Percentiles rank a stretch among this genome's conserved stretches.
Evolutionary conservation across 2,113 vertebrate species (phyloP).

Genomic region (Ciconia maguari): DNA sequence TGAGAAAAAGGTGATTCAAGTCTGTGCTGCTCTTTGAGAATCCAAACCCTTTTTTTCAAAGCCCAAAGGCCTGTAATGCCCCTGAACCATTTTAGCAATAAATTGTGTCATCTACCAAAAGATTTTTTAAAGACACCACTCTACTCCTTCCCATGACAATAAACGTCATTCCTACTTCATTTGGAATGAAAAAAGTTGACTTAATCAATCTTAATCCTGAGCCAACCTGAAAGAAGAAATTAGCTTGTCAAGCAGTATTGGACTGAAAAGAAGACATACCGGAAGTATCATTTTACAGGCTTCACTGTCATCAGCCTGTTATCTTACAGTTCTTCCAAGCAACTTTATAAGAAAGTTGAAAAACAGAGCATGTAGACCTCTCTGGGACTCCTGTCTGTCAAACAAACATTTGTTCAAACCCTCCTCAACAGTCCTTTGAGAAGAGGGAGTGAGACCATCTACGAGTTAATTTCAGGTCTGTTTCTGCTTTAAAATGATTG

Average conservation of each 20-base stretch:
- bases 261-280: background rate
- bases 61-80: background rate
- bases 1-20: background rate
- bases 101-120: background rate
- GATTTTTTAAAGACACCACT: background rate
- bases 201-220: conserved; percentile 7
- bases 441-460: background rate
- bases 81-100: background rate
- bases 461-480: background rate
- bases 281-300: background rate
- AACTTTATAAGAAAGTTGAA: background rate
- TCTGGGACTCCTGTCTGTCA: background rate
- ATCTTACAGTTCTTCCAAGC: background rate
- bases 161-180: background rate
- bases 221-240: background rate
- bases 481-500: background rate
- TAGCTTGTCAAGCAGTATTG: background rate
- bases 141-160: background rate
- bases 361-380: background rate
- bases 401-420: background rate
- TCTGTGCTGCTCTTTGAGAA: background rate
- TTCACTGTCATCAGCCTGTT: background rate
- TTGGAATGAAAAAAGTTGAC: background rate
- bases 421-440: background rate
- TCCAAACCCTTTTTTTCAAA: background rate